Evolutionary conservation across 2,113 vertebrate species (phyloP).

Genomic region (Puma concolor): DNA sequence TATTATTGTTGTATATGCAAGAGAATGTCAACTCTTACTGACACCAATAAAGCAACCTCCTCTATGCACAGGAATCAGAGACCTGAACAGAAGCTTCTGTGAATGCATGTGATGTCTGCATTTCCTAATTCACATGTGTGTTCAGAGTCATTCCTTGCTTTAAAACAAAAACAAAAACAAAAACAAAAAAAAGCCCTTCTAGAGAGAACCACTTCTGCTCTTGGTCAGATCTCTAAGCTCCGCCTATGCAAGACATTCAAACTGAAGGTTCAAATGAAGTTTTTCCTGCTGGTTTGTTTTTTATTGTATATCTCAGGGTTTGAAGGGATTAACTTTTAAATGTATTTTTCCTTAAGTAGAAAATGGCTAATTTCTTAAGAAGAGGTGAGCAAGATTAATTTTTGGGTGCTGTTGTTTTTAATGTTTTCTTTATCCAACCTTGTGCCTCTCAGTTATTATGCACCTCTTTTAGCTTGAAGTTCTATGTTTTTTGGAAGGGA

Average conservation of each 20-base stretch:
- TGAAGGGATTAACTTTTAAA: neutral
- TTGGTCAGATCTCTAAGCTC: neutral
- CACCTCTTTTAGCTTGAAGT: neutral
- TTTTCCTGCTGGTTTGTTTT: neutral
- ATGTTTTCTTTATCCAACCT: neutral
- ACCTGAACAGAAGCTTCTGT: neutral
- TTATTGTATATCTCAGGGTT: neutral
- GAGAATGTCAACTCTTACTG: neutral
- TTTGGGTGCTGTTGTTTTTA: neutral
- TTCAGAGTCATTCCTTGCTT: neutral
- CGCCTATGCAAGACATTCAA: neutral
- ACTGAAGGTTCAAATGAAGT: neutral
- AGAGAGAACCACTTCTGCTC: neutral
- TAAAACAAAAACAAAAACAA: neutral
- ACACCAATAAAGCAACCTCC: neutral
- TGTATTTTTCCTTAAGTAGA: neutral
- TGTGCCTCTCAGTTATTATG: neutral
- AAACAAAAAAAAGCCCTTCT: neutral
- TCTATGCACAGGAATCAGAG: neutral
- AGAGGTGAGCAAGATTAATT: neutral
- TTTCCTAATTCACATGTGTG: neutral
- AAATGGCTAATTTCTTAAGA: conserved; percentile 26
- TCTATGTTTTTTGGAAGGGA: neutral
- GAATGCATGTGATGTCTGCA: neutral
- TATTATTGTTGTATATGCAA: neutral